Conservation (phyloP, 2,888 invertebrate species). For the Drosophila limbata region DNA sequence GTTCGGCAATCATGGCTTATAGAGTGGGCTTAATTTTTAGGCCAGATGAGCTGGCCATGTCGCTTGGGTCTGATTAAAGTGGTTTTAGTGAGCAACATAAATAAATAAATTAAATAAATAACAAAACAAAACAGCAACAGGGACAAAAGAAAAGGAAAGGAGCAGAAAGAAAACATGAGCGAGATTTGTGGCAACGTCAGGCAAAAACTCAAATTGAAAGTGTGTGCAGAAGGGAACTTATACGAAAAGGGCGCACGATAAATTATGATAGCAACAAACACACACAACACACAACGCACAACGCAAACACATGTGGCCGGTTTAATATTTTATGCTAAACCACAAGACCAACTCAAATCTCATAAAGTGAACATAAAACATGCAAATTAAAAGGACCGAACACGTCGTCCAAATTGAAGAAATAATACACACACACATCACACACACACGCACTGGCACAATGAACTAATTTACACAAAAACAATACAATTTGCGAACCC, state of each 20-base stretch:
- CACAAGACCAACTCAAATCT: slow-evolving; percentile 77
- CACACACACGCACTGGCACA: slow-evolving; percentile 35
- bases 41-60: slow-evolving; percentile 60
- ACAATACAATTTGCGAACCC: slow-evolving; percentile 80
- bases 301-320: slow-evolving; percentile 61
- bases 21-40: slow-evolving; percentile 53
- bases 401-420: slow-evolving; percentile 70
- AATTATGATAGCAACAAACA: slow-evolving; percentile 77
- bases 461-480: slow-evolving; percentile 79
- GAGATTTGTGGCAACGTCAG: slow-evolving; percentile 55
- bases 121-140: slow-evolving; percentile 32
- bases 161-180: slow-evolving; percentile 37
- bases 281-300: slow-evolving; percentile 23
- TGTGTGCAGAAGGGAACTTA: slow-evolving; percentile 30
- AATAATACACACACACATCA: slow-evolving; percentile 23
- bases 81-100: slow-evolving; percentile 72
- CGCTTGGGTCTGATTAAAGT: slow-evolving; percentile 69
- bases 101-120: slow-evolving; percentile 76
- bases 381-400: slow-evolving; percentile 82
- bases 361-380: slow-evolving; percentile 82
- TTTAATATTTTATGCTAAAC: slow-evolving; percentile 79
- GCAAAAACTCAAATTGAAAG: slow-evolving; percentile 75
- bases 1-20: slow-evolving; percentile 40
- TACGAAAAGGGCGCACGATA: slow-evolving; percentile 52
- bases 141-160: slow-evolving; percentile 9